Evolutionary conservation across 53 echinoderm and acorn worm genomes (phyloP), one percentile per base, ranked within the genome.

Genomic region (Temnopleurus reevesii): DNA sequence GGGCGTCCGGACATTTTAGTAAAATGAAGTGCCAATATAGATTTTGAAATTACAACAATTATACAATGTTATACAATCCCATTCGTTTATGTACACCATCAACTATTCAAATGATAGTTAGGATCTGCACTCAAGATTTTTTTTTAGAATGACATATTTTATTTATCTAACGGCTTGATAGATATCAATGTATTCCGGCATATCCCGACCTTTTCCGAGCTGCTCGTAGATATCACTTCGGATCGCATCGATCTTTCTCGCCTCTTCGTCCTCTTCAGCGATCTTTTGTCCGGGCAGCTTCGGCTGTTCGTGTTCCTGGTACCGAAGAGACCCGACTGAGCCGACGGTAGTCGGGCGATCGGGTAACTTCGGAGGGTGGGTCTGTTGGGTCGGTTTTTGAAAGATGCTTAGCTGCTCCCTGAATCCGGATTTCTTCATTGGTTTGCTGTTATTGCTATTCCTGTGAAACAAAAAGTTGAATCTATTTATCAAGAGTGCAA

Each of bases 211-310:
- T 53, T 27, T 81, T 13, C 49, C 81, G 27, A 81, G 49, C 53
- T 81, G 81, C 17, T 81, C 81, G 31, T 81, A 81, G 53, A 81
- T 81, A 8, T 47, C 53, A 7, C 28, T 30, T 51, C 46, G 53
- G 45, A 81, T 81, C 3, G 49, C 81, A 28, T 81, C 81, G 30
- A 30, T 53, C 54, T 53, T 44, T 45, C 54, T 81, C 31, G 30
- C 53, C 34, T 45, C 81, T 25, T 25, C 54, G 12, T 81, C 81
- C 81, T 81, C 81, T 46, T 81, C 81, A 28, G 81, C 81, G 25
- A 81, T 81, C 81, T 81, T 81, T 31, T 81, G 81, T 4, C 81
- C 81, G 9, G 81, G 81, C 34, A 81, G 26, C 81, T 81, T 81
- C 19, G 51, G 53, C 28, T 12, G 12, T 24, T 77, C 45, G 6